Evolutionary conservation across 2,113 vertebrate species (phyloP).

Genomic region (Alexandromys fortis): DNA sequence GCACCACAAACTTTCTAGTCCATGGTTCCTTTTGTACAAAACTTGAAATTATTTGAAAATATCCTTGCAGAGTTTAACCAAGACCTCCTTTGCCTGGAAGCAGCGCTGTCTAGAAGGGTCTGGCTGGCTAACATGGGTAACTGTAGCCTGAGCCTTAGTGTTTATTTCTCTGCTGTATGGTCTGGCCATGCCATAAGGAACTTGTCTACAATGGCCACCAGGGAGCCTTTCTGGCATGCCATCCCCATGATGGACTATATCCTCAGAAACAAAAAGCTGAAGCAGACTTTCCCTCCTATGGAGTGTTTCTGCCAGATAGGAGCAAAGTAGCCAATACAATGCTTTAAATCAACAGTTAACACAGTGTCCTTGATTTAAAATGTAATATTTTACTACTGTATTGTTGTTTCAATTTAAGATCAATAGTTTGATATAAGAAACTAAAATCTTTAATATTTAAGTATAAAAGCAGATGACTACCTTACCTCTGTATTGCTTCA

Average conservation of each 20-base stretch:
- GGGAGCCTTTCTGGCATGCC: background rate
- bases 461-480: background rate
- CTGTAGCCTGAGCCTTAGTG: too few species aligned
- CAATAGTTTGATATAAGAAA: slow-evolving; percentile 32
- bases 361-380: background rate
- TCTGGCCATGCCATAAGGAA: background rate
- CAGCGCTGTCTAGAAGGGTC: background rate
- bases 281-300: background rate
- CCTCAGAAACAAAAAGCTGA: background rate
- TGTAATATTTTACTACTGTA: background rate
- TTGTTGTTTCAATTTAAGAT: slow-evolving; percentile 26
- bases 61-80: background rate
- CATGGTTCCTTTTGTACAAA: background rate
- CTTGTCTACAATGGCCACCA: background rate
- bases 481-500: slow-evolving; percentile 66
- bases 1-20: background rate
- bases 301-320: too few species aligned
- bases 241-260: background rate
- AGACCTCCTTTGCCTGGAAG: background rate
- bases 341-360: background rate
- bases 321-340: background rate
- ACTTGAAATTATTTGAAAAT: background rate
- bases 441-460: slow-evolving; percentile 1
- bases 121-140: background rate
- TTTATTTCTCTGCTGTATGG: background rate